Evolutionary conservation across 2,113 vertebrate genomes (phyloP), one percentile per base, ranked within the genome.

Genomic region (Loxodonta africana): DNA sequence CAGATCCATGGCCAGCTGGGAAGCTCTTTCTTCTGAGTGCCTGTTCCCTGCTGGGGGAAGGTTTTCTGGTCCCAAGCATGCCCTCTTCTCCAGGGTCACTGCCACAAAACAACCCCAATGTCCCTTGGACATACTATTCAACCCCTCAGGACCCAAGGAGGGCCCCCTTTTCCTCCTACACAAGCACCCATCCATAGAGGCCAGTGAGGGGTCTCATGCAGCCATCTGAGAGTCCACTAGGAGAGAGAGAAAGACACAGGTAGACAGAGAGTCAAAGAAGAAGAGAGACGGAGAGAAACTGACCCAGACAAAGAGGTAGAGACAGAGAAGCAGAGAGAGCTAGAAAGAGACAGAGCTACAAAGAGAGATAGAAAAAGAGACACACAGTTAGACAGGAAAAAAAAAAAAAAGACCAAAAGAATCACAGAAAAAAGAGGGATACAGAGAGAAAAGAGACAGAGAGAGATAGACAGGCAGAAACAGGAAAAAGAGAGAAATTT

Each of bases 381-480:
- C 0, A 15, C 2, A 20, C 30, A 44, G 9, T 44, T n/a, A n/a
- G 9, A 33, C 1, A 77, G 37, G n/a, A 30, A 91, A 48, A 5
- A 11, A 4, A 48, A 37, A 15, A n/a, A 28, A 14, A 11, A 37
- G 4, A 46, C 6, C 62, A 41, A 28, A 60, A 30, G 9, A 53
- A 46, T 18, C 17, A 28, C 0, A 51, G 46, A 26, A n/a, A 57
- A 2, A n/a, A 8, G 25, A 44, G 21, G 18, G 33, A 23, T 25
- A 84, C 1, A 10, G 10, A 37, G 25, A 12, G 4, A 33, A 2
- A n/a, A 8, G 25, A 44, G 21, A 37, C 37, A n/a, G 30, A 37
- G 6, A 12, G 18, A 37, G 3, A 33, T 0, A 53, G n/a, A 28
- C 3, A 11, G 10, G 46, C 1, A 44, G 30, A 41, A 26, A 26